These are phyloP conservation scores for Drepanosiphum platanoidis DNA, from an alignment of 2,888 invertebrate genomes.

Conservation along the genomic window DNA sequence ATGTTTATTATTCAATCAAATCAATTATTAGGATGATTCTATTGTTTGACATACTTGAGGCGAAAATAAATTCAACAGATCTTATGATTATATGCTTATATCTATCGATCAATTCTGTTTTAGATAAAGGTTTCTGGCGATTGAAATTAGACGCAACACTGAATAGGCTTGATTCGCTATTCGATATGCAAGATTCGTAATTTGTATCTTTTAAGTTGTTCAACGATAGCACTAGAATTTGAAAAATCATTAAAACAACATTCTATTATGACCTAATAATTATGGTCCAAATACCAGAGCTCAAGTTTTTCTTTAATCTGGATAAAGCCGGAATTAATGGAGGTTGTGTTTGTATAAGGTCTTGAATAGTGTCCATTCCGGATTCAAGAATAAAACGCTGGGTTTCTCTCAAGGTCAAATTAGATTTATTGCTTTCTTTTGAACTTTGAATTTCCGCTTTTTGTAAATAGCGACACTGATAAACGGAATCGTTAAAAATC, in stretches of 20 bases:
- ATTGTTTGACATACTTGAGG: constrained; percentile 19
- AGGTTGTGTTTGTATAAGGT: constrained; percentile 64
- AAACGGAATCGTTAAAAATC: constrained; percentile 72
- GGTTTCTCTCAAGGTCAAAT: constrained; percentile 69
- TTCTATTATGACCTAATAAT: neutral
- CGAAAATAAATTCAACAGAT: constrained; percentile 60
- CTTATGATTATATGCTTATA: constrained; percentile 69
- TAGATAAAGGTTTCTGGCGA: constrained; percentile 62
- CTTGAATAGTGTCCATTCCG: constrained; percentile 70
- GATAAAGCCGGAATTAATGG: constrained; percentile 52
- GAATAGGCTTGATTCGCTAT: constrained; percentile 63
- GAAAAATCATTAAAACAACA: neutral
- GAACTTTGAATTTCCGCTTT: constrained; percentile 67
- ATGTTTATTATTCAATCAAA: neutral
- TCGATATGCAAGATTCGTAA: constrained; percentile 48
- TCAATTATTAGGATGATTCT: neutral
- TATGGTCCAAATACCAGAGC: constrained; percentile 38
- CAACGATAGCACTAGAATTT: constrained; percentile 38
- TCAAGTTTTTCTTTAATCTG: constrained; percentile 36
- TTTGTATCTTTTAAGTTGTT: constrained; percentile 52
- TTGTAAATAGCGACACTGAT: constrained; percentile 71
- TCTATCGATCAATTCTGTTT: constrained; percentile 70
- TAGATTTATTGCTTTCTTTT: constrained; percentile 67
- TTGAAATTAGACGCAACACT: constrained; percentile 60
- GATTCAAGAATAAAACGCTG: constrained; percentile 71